phyloP scores from a whole-genome alignment of 2,888 invertebrate species.

The Agriopis leucophaearia region DNA sequence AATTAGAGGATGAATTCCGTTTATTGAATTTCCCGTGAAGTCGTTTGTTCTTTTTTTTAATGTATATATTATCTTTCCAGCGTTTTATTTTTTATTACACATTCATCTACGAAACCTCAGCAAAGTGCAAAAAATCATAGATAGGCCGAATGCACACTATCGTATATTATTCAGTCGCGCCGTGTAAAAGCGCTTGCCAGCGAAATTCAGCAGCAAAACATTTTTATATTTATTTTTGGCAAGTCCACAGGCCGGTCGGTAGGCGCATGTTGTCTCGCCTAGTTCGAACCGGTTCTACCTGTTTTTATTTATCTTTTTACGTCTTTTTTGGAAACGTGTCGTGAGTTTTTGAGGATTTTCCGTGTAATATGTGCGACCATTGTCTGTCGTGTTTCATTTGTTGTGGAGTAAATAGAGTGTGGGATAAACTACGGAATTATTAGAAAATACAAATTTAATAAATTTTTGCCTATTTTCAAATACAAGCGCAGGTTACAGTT shows the following conservation, averaged over 20 bases:
- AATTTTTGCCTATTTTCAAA: too few relatives aligned
- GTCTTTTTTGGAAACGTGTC: conserved; percentile 45
- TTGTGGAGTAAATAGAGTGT: conserved; percentile 29
- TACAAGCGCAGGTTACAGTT: too few relatives aligned
- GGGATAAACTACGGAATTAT: neutral
- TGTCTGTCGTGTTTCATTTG: conserved; percentile 48
- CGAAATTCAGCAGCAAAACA: conserved; percentile 53
- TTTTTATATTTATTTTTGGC: conserved; percentile 46
- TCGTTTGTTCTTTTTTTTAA: too few relatives aligned
- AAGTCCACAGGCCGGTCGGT: conserved; percentile 52
- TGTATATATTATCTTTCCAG: too few relatives aligned
- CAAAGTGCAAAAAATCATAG: conserved; percentile 48
- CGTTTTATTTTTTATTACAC: neutral
- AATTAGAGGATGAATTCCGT: too few relatives aligned
- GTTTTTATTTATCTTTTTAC: conserved; percentile 50
- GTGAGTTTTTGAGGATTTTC: conserved; percentile 48
- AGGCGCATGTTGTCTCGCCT: conserved; percentile 58
- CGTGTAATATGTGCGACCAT: conserved; percentile 52
- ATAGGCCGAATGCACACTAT: conserved; percentile 52
- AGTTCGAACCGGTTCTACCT: conserved; percentile 47
- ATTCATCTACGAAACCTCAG: neutral
- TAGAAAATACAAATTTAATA: neutral
- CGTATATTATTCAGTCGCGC: conserved; percentile 65
- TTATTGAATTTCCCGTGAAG: too few relatives aligned
- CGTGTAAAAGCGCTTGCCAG: conserved; percentile 56